Conservation (phyloP, 2,113 vertebrate species). For the Brachirus orientalis region DNA sequence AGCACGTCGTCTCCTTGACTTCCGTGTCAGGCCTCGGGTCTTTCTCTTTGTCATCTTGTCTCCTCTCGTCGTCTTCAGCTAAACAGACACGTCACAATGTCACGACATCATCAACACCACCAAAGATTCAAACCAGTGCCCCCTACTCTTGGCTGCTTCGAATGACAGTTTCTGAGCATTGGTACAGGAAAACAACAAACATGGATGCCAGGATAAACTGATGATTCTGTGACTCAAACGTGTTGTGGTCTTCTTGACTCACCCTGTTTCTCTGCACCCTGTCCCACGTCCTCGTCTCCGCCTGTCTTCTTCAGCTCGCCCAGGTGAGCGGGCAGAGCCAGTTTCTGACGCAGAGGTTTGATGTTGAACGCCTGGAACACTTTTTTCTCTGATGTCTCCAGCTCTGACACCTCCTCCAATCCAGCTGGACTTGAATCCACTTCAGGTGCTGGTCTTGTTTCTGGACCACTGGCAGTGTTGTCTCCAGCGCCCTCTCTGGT, state of each 20-base stretch:
- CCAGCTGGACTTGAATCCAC: constrained; percentile 66
- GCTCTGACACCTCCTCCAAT: constrained; percentile 72
- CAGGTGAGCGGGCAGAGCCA: constrained; percentile 85
- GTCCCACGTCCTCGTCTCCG: neutral
- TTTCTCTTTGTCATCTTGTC: neutral
- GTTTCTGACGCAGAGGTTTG: constrained; percentile 92
- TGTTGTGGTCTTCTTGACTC: neutral
- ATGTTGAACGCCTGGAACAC: constrained; percentile 95
- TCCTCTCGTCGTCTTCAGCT: constrained; percentile 17
- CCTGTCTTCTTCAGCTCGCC: constrained; percentile 80
- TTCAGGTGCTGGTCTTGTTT: constrained; percentile 66
- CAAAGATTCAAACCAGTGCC: neutral
- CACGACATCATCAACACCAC: too few relatives aligned
- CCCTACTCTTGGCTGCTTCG: too few relatives aligned
- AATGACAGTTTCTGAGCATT: too few relatives aligned
- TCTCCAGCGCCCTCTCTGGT: constrained; percentile 60
- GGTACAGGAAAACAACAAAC: too few relatives aligned
- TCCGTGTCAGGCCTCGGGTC: constrained; percentile 15
- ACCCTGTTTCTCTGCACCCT: constrained; percentile 15
- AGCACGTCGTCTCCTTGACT: neutral
- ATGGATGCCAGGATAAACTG: too few relatives aligned
- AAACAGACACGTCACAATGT: neutral
- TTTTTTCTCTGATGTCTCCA: constrained; percentile 85
- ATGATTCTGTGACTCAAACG: too few relatives aligned
- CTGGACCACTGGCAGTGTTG: constrained; percentile 62